Conservation (phyloP, 2,113 vertebrate species). For the Proterorhinus semilunaris region DNA sequence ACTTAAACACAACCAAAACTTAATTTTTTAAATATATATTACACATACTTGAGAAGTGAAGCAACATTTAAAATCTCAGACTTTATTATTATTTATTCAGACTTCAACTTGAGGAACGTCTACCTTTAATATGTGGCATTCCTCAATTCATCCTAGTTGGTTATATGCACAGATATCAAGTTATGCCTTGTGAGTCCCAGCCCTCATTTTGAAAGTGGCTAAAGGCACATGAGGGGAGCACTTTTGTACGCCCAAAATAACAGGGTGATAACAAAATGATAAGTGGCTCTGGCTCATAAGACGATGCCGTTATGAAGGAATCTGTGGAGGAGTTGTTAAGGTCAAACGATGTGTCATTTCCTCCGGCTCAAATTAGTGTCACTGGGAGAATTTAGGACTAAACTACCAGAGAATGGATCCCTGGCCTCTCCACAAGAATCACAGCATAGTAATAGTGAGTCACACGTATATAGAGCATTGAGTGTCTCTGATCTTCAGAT, state of each 20-base stretch:
- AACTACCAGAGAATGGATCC: neutral
- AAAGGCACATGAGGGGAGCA: slow-evolving; percentile 13
- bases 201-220: neutral
- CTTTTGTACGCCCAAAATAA: slow-evolving; percentile 3
- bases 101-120: too few relatives aligned
- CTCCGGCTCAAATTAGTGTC: slow-evolving; percentile 14
- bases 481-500: neutral
- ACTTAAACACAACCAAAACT: too few relatives aligned
- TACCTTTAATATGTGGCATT: too few relatives aligned
- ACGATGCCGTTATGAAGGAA: slow-evolving; percentile 27
- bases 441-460: slow-evolving; percentile 17
- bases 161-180: neutral
- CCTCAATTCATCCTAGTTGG: neutral
- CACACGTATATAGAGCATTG: neutral
- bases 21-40: too few relatives aligned
- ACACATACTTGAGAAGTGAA: too few relatives aligned
- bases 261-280: slow-evolving; percentile 7
- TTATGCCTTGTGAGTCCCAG: slow-evolving; percentile 2
- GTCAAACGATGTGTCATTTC: slow-evolving; percentile 49
- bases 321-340: slow-evolving; percentile 36
- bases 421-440: neutral
- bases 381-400: slow-evolving; percentile 7
- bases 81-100: too few relatives aligned
- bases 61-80: too few relatives aligned
- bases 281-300: slow-evolving; percentile 10